These are phyloP conservation scores for Pterois miles DNA, from an alignment of 2,797 vertebrate genomes.

Conservation along the genomic window DNA sequence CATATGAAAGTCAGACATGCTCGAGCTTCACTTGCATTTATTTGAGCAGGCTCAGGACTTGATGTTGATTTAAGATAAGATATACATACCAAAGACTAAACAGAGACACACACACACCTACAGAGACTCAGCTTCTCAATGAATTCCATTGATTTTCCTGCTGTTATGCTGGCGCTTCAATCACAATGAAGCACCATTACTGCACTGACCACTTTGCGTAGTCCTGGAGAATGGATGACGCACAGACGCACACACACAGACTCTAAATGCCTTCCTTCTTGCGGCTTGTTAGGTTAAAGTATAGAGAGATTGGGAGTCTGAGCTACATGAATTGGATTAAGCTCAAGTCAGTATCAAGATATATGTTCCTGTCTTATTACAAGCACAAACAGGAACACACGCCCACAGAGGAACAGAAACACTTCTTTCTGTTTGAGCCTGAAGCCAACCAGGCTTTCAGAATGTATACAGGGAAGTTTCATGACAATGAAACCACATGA, in stretches of 20 bases:
- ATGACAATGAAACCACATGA: constrained; percentile 45
- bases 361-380: constrained; percentile 52
- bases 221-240: constrained; percentile 47
- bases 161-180: constrained; percentile 62
- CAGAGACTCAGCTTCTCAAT: constrained; percentile 38
- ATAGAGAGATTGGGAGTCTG: constrained; percentile 46
- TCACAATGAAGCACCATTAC: constrained; percentile 76
- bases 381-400: constrained; percentile 28
- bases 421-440: constrained; percentile 25
- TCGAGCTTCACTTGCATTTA: constrained; percentile 15
- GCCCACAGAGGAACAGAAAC: neutral
- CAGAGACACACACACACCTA: constrained; percentile 23
- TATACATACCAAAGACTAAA: constrained; percentile 6
- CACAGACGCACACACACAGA: constrained; percentile 11
- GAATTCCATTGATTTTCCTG: constrained; percentile 73
- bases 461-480: constrained; percentile 43
- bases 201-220: constrained; percentile 58
- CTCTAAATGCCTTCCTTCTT: constrained; percentile 49
- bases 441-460: constrained; percentile 9
- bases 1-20: constrained; percentile 22
- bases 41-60: constrained; percentile 9
- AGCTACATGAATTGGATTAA: constrained; percentile 68
- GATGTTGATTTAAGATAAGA: constrained; percentile 48
- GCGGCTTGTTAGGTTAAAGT: constrained; percentile 56
- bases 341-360: constrained; percentile 58